Conservation (phyloP, 2,113 vertebrate species). For the Leucosticte australis region DNA sequence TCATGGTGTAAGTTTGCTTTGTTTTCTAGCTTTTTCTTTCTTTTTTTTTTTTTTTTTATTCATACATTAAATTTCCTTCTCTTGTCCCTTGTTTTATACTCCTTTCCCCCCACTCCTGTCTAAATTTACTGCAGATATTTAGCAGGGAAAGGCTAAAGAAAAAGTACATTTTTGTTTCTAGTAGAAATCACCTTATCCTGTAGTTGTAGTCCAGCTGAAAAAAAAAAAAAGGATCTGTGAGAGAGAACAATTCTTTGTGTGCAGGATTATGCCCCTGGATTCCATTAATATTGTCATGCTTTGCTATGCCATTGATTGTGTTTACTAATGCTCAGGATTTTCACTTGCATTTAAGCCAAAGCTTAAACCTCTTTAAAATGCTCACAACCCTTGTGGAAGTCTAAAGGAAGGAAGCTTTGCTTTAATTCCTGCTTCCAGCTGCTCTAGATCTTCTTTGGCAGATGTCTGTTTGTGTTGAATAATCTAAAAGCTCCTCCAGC, state of each 20-base stretch:
- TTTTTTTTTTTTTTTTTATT: neutral
- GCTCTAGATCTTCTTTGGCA: neutral
- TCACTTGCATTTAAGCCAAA: constrained; percentile 41
- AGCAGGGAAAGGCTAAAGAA: neutral
- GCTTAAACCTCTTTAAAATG: constrained; percentile 54
- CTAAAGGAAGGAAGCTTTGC: constrained; percentile 14
- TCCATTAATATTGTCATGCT: neutral
- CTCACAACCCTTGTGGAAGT: neutral
- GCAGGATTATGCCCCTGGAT: neutral
- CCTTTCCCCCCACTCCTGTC: neutral
- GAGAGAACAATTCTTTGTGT: neutral
- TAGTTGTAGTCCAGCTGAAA: neutral
- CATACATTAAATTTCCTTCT: neutral
- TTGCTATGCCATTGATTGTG: neutral
- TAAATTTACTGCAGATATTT: neutral
- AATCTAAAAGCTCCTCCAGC: neutral
- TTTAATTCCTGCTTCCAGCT: constrained; percentile 35
- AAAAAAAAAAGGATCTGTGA: neutral
- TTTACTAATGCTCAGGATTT: neutral
- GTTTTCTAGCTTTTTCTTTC: neutral
- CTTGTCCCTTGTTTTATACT: neutral
- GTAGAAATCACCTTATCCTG: neutral
- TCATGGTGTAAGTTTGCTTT: constrained; percentile 82
- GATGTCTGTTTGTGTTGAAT: neutral
- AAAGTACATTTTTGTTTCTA: neutral